Percentiles rank a stretch among this genome's conserved stretches.
These are phyloP conservation scores for Harpagoxenus sublaevis DNA, from an alignment of 2,888 invertebrate genomes.

Conservation along the genomic window DNA sequence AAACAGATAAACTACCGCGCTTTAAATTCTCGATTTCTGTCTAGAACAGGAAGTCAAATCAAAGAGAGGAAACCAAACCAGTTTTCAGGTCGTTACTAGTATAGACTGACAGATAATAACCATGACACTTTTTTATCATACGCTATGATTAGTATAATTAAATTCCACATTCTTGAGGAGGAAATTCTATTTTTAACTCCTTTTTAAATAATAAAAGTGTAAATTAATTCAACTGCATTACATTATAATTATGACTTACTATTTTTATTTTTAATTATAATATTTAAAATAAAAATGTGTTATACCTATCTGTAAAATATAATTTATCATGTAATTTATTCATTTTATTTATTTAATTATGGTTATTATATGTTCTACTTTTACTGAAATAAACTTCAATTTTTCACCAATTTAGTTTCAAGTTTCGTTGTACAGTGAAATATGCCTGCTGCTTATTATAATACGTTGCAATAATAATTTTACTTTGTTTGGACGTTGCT, in stretches of 20 bases:
- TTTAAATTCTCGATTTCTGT: constrained; percentile 12
- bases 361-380: background rate
- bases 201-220: background rate
- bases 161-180: constrained; percentile 5
- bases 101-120: constrained; percentile 5
- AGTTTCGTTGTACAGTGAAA: background rate
- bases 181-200: constrained; percentile 4
- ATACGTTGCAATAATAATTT: background rate
- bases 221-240: background rate
- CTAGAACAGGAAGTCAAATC: background rate
- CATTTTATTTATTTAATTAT: background rate
- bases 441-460: background rate
- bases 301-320: background rate
- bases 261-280: background rate
- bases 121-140: constrained; percentile 7
- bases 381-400: background rate
- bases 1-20: background rate
- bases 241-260: background rate
- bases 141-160: constrained; percentile 6
- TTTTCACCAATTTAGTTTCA: background rate
- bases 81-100: constrained; percentile 1
- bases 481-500: background rate
- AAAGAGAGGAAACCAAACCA: constrained; percentile 28
- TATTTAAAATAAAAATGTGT: constrained; percentile 1
- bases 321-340: background rate